These are phyloP conservation scores for Solea senegalensis DNA, from an alignment of 2,113 vertebrate species.

Conservation along the genomic window DNA sequence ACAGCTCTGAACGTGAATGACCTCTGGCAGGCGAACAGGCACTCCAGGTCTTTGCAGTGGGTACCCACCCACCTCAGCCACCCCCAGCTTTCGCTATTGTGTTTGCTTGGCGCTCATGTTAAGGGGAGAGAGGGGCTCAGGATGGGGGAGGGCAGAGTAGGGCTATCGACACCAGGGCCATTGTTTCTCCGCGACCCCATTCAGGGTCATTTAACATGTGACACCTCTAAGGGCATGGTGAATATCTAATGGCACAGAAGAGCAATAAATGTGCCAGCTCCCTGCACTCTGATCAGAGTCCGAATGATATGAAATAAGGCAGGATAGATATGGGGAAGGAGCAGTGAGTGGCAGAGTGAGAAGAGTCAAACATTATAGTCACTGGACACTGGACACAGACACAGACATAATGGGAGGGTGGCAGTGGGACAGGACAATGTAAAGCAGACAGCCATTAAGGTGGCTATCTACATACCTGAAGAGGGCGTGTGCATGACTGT, in stretches of 20 bases:
- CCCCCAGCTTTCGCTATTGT: conserved; percentile 52
- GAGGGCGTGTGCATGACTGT: conserved; percentile 19
- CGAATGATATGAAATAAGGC: conserved; percentile 17
- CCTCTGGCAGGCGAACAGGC: conserved; percentile 36
- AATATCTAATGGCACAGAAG: conserved; percentile 69
- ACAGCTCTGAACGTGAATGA: conserved; percentile 13
- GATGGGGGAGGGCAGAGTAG: conserved; percentile 64
- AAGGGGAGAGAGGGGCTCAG: conserved; percentile 34
- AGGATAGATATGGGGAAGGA: conserved; percentile 2
- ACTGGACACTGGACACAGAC: neutral
- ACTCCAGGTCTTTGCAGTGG: conserved; percentile 40
- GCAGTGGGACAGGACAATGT: neutral
- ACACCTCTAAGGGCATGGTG: conserved; percentile 75
- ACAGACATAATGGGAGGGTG: no score
- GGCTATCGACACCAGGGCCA: conserved; percentile 73
- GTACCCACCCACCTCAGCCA: conserved; percentile 34
- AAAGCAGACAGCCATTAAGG: neutral
- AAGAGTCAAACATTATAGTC: no score
- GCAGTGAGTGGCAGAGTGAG: neutral
- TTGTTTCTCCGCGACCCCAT: conserved; percentile 75
- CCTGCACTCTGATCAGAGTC: conserved; percentile 26
- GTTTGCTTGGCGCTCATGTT: conserved; percentile 60
- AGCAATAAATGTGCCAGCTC: conserved; percentile 72
- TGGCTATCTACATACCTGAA: conserved; percentile 52
- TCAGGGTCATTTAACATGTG: conserved; percentile 81